Base-by-base conservation (phyloP, 1,140 invertebrate species). In the Papilio helenus region DNA sequence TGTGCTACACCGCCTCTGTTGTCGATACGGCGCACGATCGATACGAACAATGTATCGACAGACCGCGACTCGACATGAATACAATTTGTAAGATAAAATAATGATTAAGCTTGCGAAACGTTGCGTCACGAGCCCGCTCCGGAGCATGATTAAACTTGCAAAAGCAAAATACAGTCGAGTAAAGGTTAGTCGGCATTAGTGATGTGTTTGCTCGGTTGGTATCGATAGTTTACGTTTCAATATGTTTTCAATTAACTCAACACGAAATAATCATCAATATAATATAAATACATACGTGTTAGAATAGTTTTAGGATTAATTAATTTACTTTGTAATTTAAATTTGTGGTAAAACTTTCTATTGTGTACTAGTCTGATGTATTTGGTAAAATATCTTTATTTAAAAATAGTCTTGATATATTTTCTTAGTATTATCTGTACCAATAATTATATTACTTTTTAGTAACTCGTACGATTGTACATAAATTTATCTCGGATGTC, bases 61-160 rank as follows among this genome's bases (percentile, higher is more conserved):
- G 84, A 85, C 85, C 82, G 85, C 86, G 83, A 84, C 71, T 82
- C 86, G 85, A 86, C 89, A 87, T 88, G 90, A 90, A 92, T 89
- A 93, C 92, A 93, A 94, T 93, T 94, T 94, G 92, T 90, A 90
- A 93, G 92, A 94, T 92, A 93, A 93, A 94, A 91, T 94, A 93
- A 94, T 93, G 91, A 92, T 92, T 92, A 90, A 88, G 86, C 81
- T 94, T 94, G 89, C 91, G 91, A 94, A 94, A 94, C 85, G 83
- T 92, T 93, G 91, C 91, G 91, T 94, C 93, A 94, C 93, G 91
- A 94, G 80, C 89, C 81, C 79, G 82, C 89, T 83, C 80, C 87
- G 85, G 79, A 88, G 89, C 92, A 93, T 93, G 90, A 92, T 94
- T 93, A 94, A 93, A 93, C 93, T 94, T 93, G 92, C 93, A 93